Percentiles rank a stretch among this genome's conserved stretches.
phyloP scores from a whole-genome alignment of 2,113 vertebrate genomes.

The Sinocyclocheilus rhinocerous region DNA sequence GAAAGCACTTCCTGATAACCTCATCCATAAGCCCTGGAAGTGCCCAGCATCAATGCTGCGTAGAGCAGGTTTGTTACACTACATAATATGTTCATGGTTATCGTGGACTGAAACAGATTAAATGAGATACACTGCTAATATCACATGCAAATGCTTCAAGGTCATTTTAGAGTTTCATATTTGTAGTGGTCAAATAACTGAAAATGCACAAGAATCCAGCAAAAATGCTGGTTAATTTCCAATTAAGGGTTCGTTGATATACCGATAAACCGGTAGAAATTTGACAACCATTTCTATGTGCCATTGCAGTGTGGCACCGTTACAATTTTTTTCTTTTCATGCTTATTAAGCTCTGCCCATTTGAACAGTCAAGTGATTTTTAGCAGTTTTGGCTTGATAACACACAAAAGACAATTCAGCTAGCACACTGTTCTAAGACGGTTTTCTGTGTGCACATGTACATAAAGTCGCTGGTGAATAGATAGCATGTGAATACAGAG shows the following conservation, averaged over 20 bases:
- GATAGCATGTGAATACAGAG: too few relatives aligned
- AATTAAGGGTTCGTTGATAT: not conserved
- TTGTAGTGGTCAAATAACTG: not conserved
- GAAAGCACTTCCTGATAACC: too few relatives aligned
- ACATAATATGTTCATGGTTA: not conserved
- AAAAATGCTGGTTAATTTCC: not conserved
- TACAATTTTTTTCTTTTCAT: not conserved
- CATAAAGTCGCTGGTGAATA: too few relatives aligned
- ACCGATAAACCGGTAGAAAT: not conserved
- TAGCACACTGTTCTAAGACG: not conserved
- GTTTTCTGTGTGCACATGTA: not conserved
- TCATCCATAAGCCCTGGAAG: too few relatives aligned
- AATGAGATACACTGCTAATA: not conserved
- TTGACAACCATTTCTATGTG: not conserved
- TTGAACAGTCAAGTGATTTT: not conserved
- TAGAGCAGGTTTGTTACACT: constrained; percentile 65
- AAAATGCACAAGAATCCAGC: not conserved
- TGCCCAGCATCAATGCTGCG: constrained; percentile 66
- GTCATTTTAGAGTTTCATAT: not conserved
- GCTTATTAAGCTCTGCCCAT: not conserved
- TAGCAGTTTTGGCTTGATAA: not conserved
- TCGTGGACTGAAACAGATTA: not conserved
- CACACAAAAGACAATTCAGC: not conserved
- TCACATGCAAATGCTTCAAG: not conserved
- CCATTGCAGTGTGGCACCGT: not conserved